Base-by-base conservation (phyloP, 2,113 vertebrate genomes). In the Turdus rufiventris region DNA sequence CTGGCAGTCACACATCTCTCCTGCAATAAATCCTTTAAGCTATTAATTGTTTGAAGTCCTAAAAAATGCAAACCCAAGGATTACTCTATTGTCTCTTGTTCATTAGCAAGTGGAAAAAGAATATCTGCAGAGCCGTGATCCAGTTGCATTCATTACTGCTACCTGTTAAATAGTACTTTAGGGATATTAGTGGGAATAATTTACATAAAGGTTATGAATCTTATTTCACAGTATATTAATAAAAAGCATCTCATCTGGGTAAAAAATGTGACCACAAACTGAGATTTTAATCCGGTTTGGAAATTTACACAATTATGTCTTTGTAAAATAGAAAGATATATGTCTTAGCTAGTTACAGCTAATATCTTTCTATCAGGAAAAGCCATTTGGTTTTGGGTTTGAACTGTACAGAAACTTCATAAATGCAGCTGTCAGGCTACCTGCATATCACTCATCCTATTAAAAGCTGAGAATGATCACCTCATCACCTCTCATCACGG, bases 171-270 rank as follows among this genome's bases (percentile, higher is more conserved):
- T 47, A 90, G 10, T 82, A 84, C 57, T 93, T 94, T 38, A 74
- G 29, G 48, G 31, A 50, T 76, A 93, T 71, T 89, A 90, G 36
- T 28, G 38, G 45, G 40, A 86, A 88, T 13, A 91, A 85, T 82
- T 86, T 91, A 79, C 51, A 73, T 92, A 62, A 91, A 94, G 34
- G 51, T 87, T 94, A 82, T 63, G 28, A 95, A 91, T 89, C 73
- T 88, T 91, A 89, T 91, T 93, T 93, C 70, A 88, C 48, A 89
- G 51, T 66, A 8, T 89, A 76, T 82, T 85, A 74, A 85, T 70
- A 79, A 77, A 88, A 93, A 85, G 13, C 51, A 87, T 56, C 29
- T 8, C 36, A 66, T 58, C 17, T 86, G 33, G 28, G 5, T 87
- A 66, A 93, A 88, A 88, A 94, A 79, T 54, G 85, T 7, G 15